Evolutionary conservation across 2,113 vertebrate genomes (phyloP).

Genomic region (Philantomba maxwellii): DNA sequence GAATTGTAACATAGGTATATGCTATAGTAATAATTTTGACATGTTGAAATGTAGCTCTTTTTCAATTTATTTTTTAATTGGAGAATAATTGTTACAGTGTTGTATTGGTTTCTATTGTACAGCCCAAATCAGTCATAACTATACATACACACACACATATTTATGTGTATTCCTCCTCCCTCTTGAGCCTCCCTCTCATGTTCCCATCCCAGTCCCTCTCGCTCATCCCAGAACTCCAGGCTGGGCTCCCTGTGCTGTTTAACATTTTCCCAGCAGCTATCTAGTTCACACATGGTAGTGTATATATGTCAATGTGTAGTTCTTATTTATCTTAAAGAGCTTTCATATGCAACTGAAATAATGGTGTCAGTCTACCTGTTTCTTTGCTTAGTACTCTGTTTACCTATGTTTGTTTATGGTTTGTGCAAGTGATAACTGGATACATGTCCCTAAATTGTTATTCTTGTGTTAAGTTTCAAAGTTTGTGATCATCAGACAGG

Average conservation of each 20-base stretch:
- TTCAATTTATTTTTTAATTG: not conserved
- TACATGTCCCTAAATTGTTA: not conserved
- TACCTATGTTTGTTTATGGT: not conserved
- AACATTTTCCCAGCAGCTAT: not conserved
- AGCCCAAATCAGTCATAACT: not conserved
- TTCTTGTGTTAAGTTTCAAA: not conserved
- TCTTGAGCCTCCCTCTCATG: not conserved
- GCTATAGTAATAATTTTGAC: not conserved
- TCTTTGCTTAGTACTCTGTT: not conserved
- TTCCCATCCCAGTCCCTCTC: not conserved
- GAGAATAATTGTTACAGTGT: not conserved
- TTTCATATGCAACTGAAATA: not conserved
- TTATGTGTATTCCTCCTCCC: not conserved
- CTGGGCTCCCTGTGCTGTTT: not conserved
- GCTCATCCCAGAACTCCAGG: not conserved
- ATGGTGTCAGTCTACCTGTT: not conserved
- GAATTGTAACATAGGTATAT: not conserved
- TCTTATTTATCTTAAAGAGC: not conserved
- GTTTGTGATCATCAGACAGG: not conserved
- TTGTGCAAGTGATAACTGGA: not conserved
- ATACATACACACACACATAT: not conserved
- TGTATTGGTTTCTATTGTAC: not conserved
- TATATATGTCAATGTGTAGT: not conserved
- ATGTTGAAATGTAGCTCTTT: not conserved
- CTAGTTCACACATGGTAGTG: not conserved